Base-by-base conservation (phyloP, 1,140 invertebrate species). In the Temnothorax curvispinosus region DNA sequence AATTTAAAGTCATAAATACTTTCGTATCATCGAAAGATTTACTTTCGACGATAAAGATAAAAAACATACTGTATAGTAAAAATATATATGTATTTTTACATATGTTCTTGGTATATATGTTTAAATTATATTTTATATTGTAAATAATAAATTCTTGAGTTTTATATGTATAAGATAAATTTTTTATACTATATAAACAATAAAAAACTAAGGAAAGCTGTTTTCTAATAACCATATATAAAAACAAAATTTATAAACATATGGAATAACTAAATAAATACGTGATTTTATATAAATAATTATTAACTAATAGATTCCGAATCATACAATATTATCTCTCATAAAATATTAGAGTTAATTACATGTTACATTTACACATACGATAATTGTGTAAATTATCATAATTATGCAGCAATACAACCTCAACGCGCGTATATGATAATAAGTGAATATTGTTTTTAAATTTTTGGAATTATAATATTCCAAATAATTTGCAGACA, bases 261-360 rank as follows among this genome's bases (percentile, higher is more conserved):
- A 27, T 47, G 1, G 5, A 2, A 21, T 56, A 56, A 15, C 47
- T 71, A 71, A 50, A 72, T 71, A 71, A 50, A 72, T 50, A 18
- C 8, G 32, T 72, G 15, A 50, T 32, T 72, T 32, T 44, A 4
- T 1, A 13, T 50, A 8, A 71, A 15, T 72, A 54, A 72, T 54
- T 72, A 72, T 54, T 47, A 72, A n/a, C 5, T 54, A 72, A 72
- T n/a, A 72, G 15, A 18, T 72, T n/a, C 8, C 15, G 3, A 27
- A 21, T 72, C 15, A 35, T 64, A 32, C 7, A 32, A 52, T 72
- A 71, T 52, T 47, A 47, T 50, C 32, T 72, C 7, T 52, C 69
- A 13, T 54, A 52, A 72, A 72, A 27, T 54, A 35, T 35, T n/a
- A 72, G 8, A 52, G 3, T 52, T 54, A 72, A 72, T 72, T 72